Evolutionary conservation across 2,797 vertebrate species (phyloP).

Genomic region (Catostomus latipinnis): DNA sequence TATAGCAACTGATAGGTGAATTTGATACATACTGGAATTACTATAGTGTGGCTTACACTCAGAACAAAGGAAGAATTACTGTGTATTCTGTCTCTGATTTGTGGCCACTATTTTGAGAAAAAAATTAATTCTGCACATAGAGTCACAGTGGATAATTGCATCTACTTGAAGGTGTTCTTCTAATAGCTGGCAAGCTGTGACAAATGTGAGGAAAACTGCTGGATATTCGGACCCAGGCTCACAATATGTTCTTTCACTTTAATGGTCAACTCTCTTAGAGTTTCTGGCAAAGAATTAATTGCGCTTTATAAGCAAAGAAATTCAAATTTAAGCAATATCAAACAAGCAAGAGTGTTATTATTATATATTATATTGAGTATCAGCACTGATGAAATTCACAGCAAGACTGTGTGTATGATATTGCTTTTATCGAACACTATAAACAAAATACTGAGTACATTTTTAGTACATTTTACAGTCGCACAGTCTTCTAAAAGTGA

Average conservation of each 20-base stretch:
- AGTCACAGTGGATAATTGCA: constrained; percentile 61
- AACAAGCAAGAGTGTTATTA: no score
- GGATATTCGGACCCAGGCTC: not conserved
- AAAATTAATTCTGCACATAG: constrained; percentile 21
- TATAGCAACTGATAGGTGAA: constrained; percentile 48
- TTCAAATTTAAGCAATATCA: not conserved
- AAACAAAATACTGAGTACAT: no score
- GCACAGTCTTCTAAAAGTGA: no score
- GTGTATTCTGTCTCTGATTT: constrained; percentile 57
- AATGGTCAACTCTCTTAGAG: not conserved
- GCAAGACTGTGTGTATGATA: no score
- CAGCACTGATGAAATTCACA: no score
- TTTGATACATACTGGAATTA: constrained; percentile 76
- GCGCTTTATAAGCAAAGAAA: not conserved
- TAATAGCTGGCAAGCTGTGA: constrained; percentile 69
- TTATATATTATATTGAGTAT: no score
- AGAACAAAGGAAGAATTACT: constrained; percentile 46
- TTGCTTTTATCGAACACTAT: no score
- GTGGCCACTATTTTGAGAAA: constrained; percentile 55
- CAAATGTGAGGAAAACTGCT: constrained; percentile 58
- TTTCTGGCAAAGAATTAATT: not conserved
- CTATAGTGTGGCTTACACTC: constrained; percentile 57
- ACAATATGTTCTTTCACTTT: not conserved
- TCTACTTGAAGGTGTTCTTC: constrained; percentile 51
- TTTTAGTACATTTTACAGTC: no score